phyloP scores from a whole-genome alignment of 1,140 invertebrate genomes.

The Euschistus heros region DNA sequence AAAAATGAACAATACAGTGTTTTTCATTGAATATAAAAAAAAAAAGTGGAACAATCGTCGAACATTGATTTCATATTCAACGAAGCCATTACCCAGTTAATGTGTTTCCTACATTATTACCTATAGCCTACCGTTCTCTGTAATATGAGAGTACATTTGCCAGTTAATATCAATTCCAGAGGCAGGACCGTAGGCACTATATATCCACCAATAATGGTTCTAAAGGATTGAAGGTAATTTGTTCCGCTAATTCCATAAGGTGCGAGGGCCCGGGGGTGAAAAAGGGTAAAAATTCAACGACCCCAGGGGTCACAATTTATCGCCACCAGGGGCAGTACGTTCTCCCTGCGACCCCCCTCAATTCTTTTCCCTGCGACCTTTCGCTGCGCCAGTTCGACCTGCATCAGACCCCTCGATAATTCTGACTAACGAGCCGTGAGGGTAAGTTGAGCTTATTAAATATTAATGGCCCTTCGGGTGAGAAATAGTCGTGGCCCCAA shows the following conservation, averaged over 20 bases:
- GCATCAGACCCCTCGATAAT: constrained; percentile 2
- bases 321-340: neutral
- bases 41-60: too few species aligned
- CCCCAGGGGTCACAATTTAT: neutral
- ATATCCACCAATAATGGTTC: constrained; percentile 5
- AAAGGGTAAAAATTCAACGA: neutral
- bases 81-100: too few species aligned
- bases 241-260: constrained; percentile 2
- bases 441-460: constrained; percentile 1
- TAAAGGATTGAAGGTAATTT: constrained; percentile 10
- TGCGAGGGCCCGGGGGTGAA: neutral
- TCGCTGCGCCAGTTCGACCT: neutral
- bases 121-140: too few species aligned
- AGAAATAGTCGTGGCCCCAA: neutral
- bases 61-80: too few species aligned
- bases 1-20: too few species aligned
- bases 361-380: neutral
- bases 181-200: neutral
- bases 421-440: constrained; percentile 1
- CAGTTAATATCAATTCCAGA: neutral
- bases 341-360: neutral
- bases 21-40: too few species aligned
- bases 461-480: neutral
- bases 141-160: neutral
- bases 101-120: too few species aligned